Base-by-base conservation (phyloP, 2,888 invertebrate genomes). In the Tipula vernalis region DNA sequence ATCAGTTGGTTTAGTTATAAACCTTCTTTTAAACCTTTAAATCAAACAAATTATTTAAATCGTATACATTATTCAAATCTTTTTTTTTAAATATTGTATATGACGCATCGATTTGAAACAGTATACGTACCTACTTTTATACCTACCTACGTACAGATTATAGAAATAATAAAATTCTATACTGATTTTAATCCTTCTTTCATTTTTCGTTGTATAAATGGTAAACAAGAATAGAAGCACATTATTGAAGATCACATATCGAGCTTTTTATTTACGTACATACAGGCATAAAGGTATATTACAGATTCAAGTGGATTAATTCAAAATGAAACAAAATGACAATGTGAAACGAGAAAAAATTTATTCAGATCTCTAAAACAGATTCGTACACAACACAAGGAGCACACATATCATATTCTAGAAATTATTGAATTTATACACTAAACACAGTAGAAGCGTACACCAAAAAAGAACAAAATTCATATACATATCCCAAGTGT, bases 401-500 rank as follows among this genome's bases (percentile, higher is more conserved):
- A 44, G 3, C 5, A 28, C 28, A 71, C 28, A 28, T 28, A 71
- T 71, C 71, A 71, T 71, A 71, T 28, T 71, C 71, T 10, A 28
- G 71, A 71, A 71, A 71, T 71, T 71, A 71, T 71, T 71, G 71
- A 71, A 71, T 71, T 71, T 28, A 18, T 71, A 28, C 71, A 28
- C 71, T 71, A 71, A 71, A 71, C 71, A 71, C 71, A 71, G 71
- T 71, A 71, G 28, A 71, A 71, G 28, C 28, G 71, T 71, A 71
- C 71, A 71, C 28, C 28, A 28, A 28, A 28, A 28, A 28, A 28
- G 28, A 71, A 28, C 18, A 28, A 71, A 28, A 71, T 71, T 71
- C 71, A 71, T 71, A 71, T 71, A 71, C 71, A 71, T 71, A 71
- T 71, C 71, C 71, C 71, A 71, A 71, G 71, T 71, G 71, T 71